Conservation (phyloP, 2,113 vertebrate species). For the Arvicanthis niloticus region DNA sequence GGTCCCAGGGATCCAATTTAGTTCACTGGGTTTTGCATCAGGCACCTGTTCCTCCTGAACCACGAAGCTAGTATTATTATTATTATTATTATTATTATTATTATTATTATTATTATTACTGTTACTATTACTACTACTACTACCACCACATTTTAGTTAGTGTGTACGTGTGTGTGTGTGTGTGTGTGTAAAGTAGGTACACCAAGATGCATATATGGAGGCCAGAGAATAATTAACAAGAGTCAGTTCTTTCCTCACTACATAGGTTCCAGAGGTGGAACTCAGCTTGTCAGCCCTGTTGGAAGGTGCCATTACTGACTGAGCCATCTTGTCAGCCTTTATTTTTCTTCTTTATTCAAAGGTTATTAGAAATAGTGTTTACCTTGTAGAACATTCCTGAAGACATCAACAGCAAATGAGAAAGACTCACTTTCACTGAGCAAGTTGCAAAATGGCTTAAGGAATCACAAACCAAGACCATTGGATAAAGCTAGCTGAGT, state of each 20-base stretch:
- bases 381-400: not conserved
- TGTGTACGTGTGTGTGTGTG: not conserved
- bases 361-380: not conserved
- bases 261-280: not conserved
- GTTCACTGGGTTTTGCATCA: not conserved
- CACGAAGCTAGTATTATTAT: not conserved
- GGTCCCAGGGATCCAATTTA: not conserved
- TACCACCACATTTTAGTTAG: not conserved
- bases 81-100: not conserved
- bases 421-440: not conserved
- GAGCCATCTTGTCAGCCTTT: not conserved
- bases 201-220: not conserved
- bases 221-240: not conserved
- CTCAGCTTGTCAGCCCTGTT: not conserved
- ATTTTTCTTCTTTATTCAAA: not conserved
- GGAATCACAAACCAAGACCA: not conserved
- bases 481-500: not conserved
- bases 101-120: too few species aligned
- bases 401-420: not conserved
- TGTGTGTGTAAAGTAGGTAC: not conserved
- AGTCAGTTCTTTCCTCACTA: not conserved
- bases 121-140: too few species aligned
- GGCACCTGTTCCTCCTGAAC: not conserved
- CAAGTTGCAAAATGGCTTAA: not conserved
- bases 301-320: too few species aligned